These are phyloP conservation scores for Porites cylindrica DNA, from an alignment of 92 coral and sea anemone species.

Conservation along the genomic window DNA sequence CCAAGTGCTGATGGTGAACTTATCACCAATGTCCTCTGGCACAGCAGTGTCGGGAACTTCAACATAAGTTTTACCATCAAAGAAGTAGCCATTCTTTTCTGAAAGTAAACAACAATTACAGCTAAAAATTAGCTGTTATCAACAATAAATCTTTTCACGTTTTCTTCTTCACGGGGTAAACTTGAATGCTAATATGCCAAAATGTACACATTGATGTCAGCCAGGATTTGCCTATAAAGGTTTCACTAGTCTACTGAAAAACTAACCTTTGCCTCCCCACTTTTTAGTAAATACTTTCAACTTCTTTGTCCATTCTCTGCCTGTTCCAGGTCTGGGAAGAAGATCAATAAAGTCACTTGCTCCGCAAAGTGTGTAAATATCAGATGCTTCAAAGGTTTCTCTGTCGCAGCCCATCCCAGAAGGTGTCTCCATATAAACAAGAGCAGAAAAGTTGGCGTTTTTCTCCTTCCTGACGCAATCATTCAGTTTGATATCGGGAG, in stretches of 20 bases:
- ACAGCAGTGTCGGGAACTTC: constrained; percentile 74
- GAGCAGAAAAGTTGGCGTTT: constrained; percentile 77
- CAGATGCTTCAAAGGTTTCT: constrained; percentile 87
- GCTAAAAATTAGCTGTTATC: no score
- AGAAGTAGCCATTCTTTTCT: constrained; percentile 75
- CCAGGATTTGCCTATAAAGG: no score
- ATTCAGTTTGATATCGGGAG: constrained; percentile 79
- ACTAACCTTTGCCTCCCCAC: constrained; percentile 46
- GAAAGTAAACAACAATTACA: background rate
- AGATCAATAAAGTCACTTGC: constrained; percentile 78
- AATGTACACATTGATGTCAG: no score
- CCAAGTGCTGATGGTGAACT: constrained; percentile 92
- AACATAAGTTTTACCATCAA: constrained; percentile 81
- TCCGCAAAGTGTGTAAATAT: constrained; percentile 83
- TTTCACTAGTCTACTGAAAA: no score
- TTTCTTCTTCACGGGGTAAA: no score
- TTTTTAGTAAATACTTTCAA: constrained; percentile 35
- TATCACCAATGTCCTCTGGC: constrained; percentile 79
- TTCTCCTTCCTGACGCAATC: constrained; percentile 66
- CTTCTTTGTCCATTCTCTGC: constrained; percentile 79
- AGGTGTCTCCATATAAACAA: constrained; percentile 64
- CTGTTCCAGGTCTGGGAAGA: constrained; percentile 79
- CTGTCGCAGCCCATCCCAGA: constrained; percentile 94
- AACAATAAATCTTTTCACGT: no score
- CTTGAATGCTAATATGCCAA: no score